Percentiles rank a stretch among this genome's conserved stretches.
Conservation (phyloP, 2,888 invertebrate species). For the Sinohyriopsis cumingii region DNA sequence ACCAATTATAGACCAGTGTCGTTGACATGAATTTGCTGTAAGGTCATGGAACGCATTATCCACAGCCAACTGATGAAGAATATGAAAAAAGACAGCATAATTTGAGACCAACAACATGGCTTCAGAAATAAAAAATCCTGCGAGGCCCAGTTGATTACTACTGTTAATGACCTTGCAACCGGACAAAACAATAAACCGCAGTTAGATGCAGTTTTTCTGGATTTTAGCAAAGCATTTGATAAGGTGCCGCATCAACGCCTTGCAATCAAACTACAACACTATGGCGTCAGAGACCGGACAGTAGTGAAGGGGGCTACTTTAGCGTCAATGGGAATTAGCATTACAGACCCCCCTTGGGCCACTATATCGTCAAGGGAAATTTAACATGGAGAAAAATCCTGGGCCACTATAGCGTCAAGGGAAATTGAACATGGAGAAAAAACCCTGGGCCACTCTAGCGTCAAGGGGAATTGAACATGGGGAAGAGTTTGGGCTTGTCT, state of each 20-base stretch:
- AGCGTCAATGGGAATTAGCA: no score
- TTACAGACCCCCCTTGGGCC: no score
- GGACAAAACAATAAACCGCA: neutral
- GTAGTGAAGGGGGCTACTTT: no score
- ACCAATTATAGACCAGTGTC: constrained; percentile 19
- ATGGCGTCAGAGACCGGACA: constrained; percentile 6
- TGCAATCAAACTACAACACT: neutral
- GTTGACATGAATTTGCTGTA: constrained; percentile 13
- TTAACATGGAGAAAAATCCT: no score
- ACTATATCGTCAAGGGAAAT: no score
- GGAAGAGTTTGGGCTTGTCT: no score
- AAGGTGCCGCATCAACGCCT: constrained; percentile 2
- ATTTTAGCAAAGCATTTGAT: constrained; percentile 9
- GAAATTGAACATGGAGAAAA: no score
- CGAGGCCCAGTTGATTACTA: constrained; percentile 7
- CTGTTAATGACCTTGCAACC: constrained; percentile 7
- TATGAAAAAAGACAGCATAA: constrained; percentile 7
- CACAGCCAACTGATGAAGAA: constrained; percentile 10
- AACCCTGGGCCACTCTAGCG: no score
- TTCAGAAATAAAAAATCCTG: neutral
- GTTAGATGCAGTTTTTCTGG: constrained; percentile 7
- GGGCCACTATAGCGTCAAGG: no score
- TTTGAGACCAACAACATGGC: constrained; percentile 3
- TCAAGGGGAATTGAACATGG: no score
- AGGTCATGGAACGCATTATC: constrained; percentile 19